Evolutionary conservation across 1,140 invertebrate genomes (phyloP), one percentile per base, ranked within the genome.

Genomic region (Chrysomallon squamiferum): DNA sequence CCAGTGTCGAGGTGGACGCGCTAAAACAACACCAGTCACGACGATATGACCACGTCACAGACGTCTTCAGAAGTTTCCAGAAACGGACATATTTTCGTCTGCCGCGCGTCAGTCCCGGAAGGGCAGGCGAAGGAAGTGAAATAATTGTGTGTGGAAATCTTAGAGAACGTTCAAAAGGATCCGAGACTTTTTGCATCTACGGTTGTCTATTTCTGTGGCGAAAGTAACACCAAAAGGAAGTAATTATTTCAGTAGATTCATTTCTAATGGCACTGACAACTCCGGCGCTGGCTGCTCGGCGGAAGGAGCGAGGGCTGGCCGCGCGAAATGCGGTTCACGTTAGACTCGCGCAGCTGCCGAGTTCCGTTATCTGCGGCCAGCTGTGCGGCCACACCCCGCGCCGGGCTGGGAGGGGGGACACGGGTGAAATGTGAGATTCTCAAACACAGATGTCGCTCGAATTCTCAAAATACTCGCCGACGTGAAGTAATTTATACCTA

Each of bases 181-280:
- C 35, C 35, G 35, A 38, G n/a, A n/a, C n/a, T 15, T 38, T 38
- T 38, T 15, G 15, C 35, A 7, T 38, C 35, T 38, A 38, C 35
- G 35, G 35, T 38, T 35, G 33, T 58, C 56, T 58, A 33, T 38
- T 58, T 58, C 56, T 58, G 35, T 59, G 9, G 9, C 9, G 58
- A 59, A 41, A 43, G 41, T n/a, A 29, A 59, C 33, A 59, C 58
- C 58, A 59, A 43, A 22, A 59, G 58, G 58, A 59, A 59, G 58
- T 43, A 38, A 59, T 59, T 59, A 59, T 59, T 38, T 59, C 22
- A 30, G 29, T 32, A 59, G 32, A 59, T 59, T 59, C 58, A 18
- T 43, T 59, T 59, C 58, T 59, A 59, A 59, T 59, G 58, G 38
- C 32, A 38, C 22, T 54, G 25, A 54, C 50, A 30, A 54, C 50